Conservation (phyloP, 1,140 invertebrate species). For the Panagrolaimus sp. region DNA sequence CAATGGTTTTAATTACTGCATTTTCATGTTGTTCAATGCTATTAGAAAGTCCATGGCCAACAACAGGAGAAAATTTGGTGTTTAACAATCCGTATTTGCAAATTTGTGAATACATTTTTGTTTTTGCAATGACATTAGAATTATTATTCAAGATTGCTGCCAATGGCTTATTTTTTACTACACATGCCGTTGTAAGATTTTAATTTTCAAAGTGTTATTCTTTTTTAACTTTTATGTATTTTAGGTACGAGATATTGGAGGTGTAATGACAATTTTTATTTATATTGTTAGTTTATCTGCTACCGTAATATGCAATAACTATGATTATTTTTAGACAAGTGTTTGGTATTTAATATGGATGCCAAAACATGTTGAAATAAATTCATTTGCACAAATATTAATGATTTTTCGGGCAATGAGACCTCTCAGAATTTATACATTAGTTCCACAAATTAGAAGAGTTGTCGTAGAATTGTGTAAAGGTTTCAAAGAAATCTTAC, state of each 20-base stretch:
- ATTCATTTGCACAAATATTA: slow-evolving; percentile 83
- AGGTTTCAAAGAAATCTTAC: slow-evolving; percentile 95
- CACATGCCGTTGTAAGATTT: slow-evolving; percentile 88
- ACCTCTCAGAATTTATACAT: slow-evolving; percentile 88
- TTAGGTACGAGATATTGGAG: slow-evolving; percentile 77
- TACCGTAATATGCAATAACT: too few species aligned
- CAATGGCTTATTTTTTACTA: slow-evolving; percentile 95
- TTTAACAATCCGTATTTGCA: slow-evolving; percentile 55
- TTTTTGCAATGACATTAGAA: slow-evolving; percentile 95
- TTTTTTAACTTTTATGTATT: too few species aligned
- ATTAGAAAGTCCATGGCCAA: slow-evolving; percentile 74
- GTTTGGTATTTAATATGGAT: slow-evolving; percentile 95
- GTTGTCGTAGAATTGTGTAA: slow-evolving; percentile 97
- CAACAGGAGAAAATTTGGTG: slow-evolving; percentile 53
- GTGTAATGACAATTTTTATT: slow-evolving; percentile 91
- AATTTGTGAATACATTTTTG: slow-evolving; percentile 95
- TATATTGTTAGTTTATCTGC: slow-evolving; percentile 72
- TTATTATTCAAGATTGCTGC: slow-evolving; percentile 90
- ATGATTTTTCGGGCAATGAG: slow-evolving; percentile 93
- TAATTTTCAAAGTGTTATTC: too few species aligned
- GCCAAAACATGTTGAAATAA: slow-evolving; percentile 80
- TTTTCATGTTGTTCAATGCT: slow-evolving; percentile 96
- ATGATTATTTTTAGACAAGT: slow-evolving; percentile 75
- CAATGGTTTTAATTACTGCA: slow-evolving; percentile 96
- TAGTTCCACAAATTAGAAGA: slow-evolving; percentile 99